phyloP scores from a whole-genome alignment of 2,797 vertebrate genomes.

The Tamandua tetradactyla region DNA sequence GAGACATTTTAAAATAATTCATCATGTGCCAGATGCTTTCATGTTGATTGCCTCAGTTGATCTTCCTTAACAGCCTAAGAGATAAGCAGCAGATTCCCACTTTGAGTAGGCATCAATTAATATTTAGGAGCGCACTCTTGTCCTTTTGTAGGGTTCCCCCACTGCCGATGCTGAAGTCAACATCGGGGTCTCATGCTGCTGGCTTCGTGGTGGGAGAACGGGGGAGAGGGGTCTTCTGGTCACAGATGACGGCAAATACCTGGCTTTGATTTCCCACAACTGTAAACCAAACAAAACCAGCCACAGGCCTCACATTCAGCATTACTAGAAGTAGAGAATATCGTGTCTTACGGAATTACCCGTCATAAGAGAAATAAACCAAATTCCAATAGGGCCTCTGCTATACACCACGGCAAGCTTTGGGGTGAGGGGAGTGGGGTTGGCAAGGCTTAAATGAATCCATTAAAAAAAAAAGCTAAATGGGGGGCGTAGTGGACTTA shows the following conservation, averaged over 20 bases:
- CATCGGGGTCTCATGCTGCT: too few relatives aligned
- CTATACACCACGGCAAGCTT: too few relatives aligned
- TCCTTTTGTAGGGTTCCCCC: accelerated
- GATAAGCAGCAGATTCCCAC: not conserved
- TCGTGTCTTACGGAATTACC: accelerated
- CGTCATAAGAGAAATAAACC: accelerated
- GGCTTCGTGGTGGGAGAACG: not conserved
- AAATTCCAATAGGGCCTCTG: not conserved
- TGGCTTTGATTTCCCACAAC: not conserved
- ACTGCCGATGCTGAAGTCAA: accelerated
- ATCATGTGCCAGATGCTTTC: not conserved
- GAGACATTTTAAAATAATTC: not conserved
- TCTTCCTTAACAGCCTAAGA: not conserved
- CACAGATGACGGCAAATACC: accelerated
- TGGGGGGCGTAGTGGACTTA: not conserved
- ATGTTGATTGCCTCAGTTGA: accelerated
- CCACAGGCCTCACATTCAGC: not conserved
- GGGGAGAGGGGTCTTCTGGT: not conserved
- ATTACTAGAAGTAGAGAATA: not conserved
- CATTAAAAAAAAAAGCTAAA: too few relatives aligned
- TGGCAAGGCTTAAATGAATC: not conserved
- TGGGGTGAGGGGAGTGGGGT: not conserved
- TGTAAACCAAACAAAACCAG: not conserved
- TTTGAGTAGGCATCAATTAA: not conserved
- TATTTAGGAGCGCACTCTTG: accelerated